Percentiles rank a stretch among this genome's conserved stretches.
phyloP scores from a whole-genome alignment of 2,113 vertebrate species.

The Pteruthius melanotis region DNA sequence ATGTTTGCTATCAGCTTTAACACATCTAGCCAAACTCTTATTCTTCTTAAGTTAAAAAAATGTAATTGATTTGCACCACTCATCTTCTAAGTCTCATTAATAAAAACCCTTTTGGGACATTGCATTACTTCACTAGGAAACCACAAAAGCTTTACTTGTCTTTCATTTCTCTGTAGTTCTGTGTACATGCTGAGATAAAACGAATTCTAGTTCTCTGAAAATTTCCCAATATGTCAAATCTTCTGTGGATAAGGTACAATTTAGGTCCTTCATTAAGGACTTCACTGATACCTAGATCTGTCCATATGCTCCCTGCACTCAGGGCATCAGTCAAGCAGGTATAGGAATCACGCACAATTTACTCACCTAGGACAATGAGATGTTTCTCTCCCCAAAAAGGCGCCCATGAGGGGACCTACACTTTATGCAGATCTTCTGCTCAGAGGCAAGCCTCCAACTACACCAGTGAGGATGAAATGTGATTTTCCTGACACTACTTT shows the following conservation, averaged over 20 bases:
- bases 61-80: accelerated
- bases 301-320: neutral
- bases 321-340: neutral
- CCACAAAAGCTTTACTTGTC: neutral
- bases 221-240: neutral
- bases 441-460: neutral
- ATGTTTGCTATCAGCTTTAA: neutral
- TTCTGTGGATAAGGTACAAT: neutral
- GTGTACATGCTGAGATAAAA: neutral
- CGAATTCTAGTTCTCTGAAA: neutral
- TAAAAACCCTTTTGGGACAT: neutral
- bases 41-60: neutral
- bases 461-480: neutral
- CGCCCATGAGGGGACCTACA: neutral
- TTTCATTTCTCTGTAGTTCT: neutral
- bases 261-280: neutral
- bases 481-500: neutral
- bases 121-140: neutral
- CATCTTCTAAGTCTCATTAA: neutral
- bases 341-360: neutral
- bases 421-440: neutral
- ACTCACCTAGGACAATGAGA: neutral
- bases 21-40: neutral
- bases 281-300: neutral
- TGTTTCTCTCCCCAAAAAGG: neutral